Base-by-base conservation (phyloP, 1,140 invertebrate genomes). In the Lordiphosa clarofinis region DNA sequence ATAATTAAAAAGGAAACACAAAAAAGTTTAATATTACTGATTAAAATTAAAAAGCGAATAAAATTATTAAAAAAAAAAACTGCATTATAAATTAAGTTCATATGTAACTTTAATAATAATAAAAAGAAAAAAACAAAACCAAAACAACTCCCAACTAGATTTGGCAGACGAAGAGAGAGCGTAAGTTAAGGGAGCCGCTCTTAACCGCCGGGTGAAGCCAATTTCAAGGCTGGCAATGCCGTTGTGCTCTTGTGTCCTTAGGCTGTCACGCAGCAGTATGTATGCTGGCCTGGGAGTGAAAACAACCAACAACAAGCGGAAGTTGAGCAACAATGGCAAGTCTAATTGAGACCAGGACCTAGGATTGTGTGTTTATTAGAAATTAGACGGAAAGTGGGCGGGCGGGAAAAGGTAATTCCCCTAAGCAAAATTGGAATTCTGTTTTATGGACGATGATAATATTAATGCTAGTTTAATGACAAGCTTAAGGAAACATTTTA, bases 31-130 rank as follows among this genome's bases (percentile, higher is more conserved):
- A 81, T 82, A 81, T 82, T 82, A 81, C 76, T 81, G 76, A 81
- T 82, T 82, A 82, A 68, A 82, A 84, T 82, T 84, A 71, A 48
- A 68, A 73, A 74, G 52, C 47, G 43, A 78, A 60, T 60, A 69
- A 69, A 69, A 69, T 56, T 74, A 82, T 75, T 61, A 61, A 66
- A 81, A 82, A 81, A 78, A 15, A 15, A 15, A 66, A 73, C 74
- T 67, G 67, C 78, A 72, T 84, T 82, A 82, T 76, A 72, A 73
- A 78, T 84, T 82, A 84, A 82, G 78, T 82, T 84, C 78, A 82
- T 82, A 82, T 84, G 73, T 84, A 73, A 84, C 78, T 84, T 84
- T 84, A 84, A 84, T 78, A 84, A 84, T 73, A 84, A 86, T 86
- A 78, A 78, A 84, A 73, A 43, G 12, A 73, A 66, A 65, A 61